Percentiles rank a stretch among this genome's conserved stretches.
Conservation (phyloP, 2,113 vertebrate genomes). For the Calyptomena viridis region DNA sequence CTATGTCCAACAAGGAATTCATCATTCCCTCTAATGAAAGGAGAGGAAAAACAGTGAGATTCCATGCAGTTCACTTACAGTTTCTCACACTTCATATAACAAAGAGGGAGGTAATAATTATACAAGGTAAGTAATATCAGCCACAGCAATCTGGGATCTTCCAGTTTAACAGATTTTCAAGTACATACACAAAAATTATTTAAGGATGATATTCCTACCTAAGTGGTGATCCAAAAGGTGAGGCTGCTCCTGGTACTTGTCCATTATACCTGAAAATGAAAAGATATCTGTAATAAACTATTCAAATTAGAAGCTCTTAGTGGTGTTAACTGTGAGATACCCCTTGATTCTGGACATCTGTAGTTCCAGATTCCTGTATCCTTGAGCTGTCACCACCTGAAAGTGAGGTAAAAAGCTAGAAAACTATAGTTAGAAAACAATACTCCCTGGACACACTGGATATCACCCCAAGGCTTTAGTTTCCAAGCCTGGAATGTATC, state of each 20-base stretch:
- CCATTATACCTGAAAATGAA: conserved; percentile 85
- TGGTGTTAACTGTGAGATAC: neutral
- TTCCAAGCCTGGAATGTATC: neutral
- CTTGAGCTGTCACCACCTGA: neutral
- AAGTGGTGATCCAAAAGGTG: conserved; percentile 91
- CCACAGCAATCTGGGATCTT: neutral
- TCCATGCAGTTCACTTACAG: neutral
- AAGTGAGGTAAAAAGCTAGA: neutral
- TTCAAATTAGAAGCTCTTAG: neutral
- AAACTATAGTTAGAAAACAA: neutral
- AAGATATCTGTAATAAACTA: neutral
- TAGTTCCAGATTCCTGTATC: neutral
- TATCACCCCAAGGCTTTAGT: neutral
- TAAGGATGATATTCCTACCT: conserved; percentile 72
- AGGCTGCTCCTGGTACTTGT: conserved; percentile 94
- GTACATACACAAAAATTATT: neutral
- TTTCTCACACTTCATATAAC: neutral
- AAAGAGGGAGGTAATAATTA: neutral
- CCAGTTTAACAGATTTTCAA: neutral
- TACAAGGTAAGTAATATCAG: neutral
- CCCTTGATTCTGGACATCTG: neutral
- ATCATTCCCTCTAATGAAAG: conserved; percentile 88
- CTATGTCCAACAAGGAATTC: conserved; percentile 79
- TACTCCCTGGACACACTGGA: neutral
- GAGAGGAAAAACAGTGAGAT: neutral